These are phyloP conservation scores for Myotis myotis DNA, from an alignment of 2,797 vertebrate genomes.

Conservation along the genomic window DNA sequence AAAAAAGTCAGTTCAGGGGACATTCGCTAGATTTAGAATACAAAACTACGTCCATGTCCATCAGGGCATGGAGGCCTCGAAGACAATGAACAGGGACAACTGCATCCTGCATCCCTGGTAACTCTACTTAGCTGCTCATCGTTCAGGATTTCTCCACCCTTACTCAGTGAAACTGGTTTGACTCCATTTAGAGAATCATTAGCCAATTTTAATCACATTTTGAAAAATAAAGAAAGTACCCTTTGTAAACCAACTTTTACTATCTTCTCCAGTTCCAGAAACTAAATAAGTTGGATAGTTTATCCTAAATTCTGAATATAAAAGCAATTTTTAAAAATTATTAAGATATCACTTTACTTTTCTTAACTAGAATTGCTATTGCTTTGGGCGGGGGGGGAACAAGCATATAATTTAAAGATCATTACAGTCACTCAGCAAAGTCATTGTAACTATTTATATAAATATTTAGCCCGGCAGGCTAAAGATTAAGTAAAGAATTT, in stretches of 20 bases:
- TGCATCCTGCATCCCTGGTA: background rate
- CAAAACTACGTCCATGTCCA: background rate
- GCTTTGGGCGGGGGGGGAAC: background rate
- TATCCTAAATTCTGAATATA: slow-evolving; percentile 42
- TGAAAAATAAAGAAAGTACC: slow-evolving; percentile 33
- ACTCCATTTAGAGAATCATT: background rate
- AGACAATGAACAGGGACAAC: background rate
- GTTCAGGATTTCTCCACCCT: background rate
- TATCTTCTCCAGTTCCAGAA: slow-evolving; percentile 68
- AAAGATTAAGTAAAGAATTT: slow-evolving; percentile 47
- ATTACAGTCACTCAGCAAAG: background rate
- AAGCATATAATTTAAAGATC: slow-evolving; percentile 34
- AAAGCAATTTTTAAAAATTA: background rate
- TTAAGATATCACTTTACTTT: slow-evolving; percentile 29
- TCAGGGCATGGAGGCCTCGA: background rate
- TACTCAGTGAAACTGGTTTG: slow-evolving; percentile 10
- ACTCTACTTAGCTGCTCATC: background rate
- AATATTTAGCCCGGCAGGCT: slow-evolving; percentile 21
- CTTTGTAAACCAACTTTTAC: slow-evolving; percentile 38
- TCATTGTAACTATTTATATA: slow-evolving; percentile 1
- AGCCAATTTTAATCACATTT: slow-evolving; percentile 38
- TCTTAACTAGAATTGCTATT: slow-evolving; percentile 52
- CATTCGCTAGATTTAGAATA: background rate
- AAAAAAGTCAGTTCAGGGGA: slow-evolving; percentile 27
- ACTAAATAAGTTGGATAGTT: slow-evolving; percentile 35